Base-by-base conservation (phyloP, 2,113 vertebrate genomes). In the Microcebus jonahi region DNA sequence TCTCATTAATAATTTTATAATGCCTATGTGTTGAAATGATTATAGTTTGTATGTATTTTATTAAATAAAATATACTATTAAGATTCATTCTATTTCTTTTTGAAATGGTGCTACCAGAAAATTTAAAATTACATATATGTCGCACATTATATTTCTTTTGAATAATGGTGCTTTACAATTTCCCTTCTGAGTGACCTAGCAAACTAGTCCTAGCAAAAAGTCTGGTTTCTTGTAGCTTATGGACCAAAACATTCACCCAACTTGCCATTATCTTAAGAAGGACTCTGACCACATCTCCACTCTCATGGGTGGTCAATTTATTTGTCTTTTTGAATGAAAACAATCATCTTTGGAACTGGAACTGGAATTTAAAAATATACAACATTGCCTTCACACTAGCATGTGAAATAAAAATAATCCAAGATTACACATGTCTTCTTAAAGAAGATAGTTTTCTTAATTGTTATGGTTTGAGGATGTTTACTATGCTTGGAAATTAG, bases 321-420 rank as follows among this genome's bases (percentile, higher is more conserved):
- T 79, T 82, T 75, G 21, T 42, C 18, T 68, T 79, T 71, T 59
- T 88, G 34, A 93, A 71, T 97, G 18, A 85, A 95, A 96, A 15
- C 34, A 79, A 57, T 53, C n/a, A 75, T 21, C 2, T 96, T 45
- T 84, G 70, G 25, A 84, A 68, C 12, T 84, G 70, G 25, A 84
- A 68, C 12, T 88, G 39, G 23, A 75, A 75, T 61, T 84, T 63
- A 53, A 92, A 84, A 42, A 92, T 36, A 79, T 92, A n/a, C 17
- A 61, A 50, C 50, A 61, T 12, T 76, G 27, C 9, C 18, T 73
- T 48, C 17, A 70, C 10, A 75, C 21, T 25, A 83, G 4, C 31
- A 70, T 50, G 31, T 25, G 7, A 88, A 88, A 83, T 18, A 68
- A 82, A 92, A 89, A 48, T 65, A 63, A 68, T 61, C 68, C 10